A percentile compares a stretch with the other conserved stretches of the same genome.
Conservation (phyloP, 2,888 invertebrate genomes). For the Choristoneura rosaceana region DNA sequence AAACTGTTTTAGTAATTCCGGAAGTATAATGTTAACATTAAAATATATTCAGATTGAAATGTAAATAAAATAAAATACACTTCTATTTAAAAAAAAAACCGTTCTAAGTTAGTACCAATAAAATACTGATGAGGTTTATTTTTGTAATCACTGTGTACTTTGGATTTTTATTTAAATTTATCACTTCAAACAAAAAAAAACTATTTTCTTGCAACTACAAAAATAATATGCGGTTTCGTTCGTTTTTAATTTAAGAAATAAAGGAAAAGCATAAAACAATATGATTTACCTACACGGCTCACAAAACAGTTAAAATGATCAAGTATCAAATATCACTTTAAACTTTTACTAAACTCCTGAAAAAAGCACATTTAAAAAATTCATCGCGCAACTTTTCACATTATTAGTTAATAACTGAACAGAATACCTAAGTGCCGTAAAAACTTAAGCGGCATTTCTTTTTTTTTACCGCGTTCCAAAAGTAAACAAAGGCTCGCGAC, state of each 20-base stretch:
- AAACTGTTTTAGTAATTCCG: neutral
- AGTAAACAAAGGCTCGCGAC: slow-evolving; percentile 1
- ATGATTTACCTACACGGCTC: neutral
- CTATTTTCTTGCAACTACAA: neutral
- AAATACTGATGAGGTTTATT: too few relatives aligned
- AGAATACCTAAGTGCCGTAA: neutral
- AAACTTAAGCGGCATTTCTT: neutral
- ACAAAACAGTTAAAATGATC: neutral
- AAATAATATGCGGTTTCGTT: too few relatives aligned
- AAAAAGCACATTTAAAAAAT: neutral
- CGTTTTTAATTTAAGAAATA: too few relatives aligned
- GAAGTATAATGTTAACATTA: neutral
- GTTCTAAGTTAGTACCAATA: too few relatives aligned
- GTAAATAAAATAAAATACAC: too few relatives aligned
- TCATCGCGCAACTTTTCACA: too few relatives aligned
- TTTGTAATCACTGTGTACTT: too few relatives aligned
- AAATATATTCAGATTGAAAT: too few relatives aligned
- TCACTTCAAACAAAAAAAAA: too few relatives aligned
- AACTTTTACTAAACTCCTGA: slow-evolving; percentile 14
- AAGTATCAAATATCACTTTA: neutral
- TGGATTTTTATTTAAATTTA: too few relatives aligned
- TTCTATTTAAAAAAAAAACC: too few relatives aligned
- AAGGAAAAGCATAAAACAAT: neutral
- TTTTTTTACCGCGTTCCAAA: neutral
- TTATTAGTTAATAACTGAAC: neutral